Evolutionary conservation across 2,888 invertebrate species (phyloP), one percentile per base, ranked within the genome.

Genomic region (Heteromyza rotundicornis): DNA sequence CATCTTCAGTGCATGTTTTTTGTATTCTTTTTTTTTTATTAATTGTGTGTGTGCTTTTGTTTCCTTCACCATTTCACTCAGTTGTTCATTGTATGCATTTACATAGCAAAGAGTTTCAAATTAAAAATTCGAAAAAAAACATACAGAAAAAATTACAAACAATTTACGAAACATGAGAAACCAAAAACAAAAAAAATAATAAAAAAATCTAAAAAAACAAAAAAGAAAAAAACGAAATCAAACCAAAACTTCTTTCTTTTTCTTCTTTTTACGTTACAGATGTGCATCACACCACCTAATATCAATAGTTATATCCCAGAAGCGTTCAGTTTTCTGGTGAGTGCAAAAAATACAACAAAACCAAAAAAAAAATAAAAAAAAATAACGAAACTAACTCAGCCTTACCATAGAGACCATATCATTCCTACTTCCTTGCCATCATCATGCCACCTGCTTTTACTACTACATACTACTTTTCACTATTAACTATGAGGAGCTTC

Each of bases 271-370:
- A 40, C 40, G 74, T 77, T 78, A 76, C 78, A 78, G 78, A 78
- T 78, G 78, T 77, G 77, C 76, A 76, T 78, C 74, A 76, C 77
- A 64, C 77, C 78, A 74, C 78, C 78, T 68, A 78, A 78, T 78
- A 77, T 78, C 74, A 76, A 78, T 78, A 78, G 74, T 74, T 78
- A 78, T 76, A 78, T 78, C 76, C 77, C 78, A 78, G 77, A 77
- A 76, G 78, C 77, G 67, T 76, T 78, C 78, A 76, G 77, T 78
- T 78, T 78, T 78, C 78, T 78, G 78, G 78, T 78, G 78, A 78
- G 78, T 78, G 71, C 60, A 52, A 68, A 49, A n/a, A 53, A 55
- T 24, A 57, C 55, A 59, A 60, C 32, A 22, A 8, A 23, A 32
- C 32, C n/a, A n/a, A n/a, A n/a, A n/a, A n/a, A n/a, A n/a, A n/a